Evolutionary conservation across 53 echinoderm and acorn worm species (phyloP), one percentile per base, ranked within the genome.

Genomic region (Echinometra lucunter): DNA sequence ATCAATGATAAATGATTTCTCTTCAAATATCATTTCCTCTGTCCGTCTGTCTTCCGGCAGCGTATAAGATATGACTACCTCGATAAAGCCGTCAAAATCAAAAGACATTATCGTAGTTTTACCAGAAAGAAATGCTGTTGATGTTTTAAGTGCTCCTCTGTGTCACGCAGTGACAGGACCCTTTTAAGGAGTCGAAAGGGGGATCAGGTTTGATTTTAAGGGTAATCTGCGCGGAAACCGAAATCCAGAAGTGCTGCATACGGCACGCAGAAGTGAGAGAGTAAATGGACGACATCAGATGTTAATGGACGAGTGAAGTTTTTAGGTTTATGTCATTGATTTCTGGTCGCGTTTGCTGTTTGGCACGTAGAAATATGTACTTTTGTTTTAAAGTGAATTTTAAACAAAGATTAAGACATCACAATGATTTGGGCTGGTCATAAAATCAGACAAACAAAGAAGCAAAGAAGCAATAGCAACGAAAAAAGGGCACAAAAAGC

Each of bases 61-160:
- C 19, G 38, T 17, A 78, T 38, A 40, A 38, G 78, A 21, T 78
- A 78, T 78, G 42, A 42, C 38, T 42, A 42, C 78, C 37, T 40
- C 40, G 42, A 23, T 38, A 42, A 37, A 21, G 17, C 78, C 19
- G 0, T 69, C 21, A 40, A 27, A 49, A 25, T 49, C 49, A 27
- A 25, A 10, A 28, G 17, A 85, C 35, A 16, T 35, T 13, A 72
- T 81, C 45, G 44, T 23, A 18, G 23, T 44, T 44, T 44, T 44
- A 17, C 4, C 53, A 81, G 23, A 85, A n/a, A 28, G 28, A 85
- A 53, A 45, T 18, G 85, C 85, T 49, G 34, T 15, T 85, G 85
- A 85, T 49, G 85, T 28, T 53, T 85, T 85, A 85, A 85, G 85
- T 85, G 85, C 85, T 85, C 28, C 28, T 53, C 85, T 49, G 34